A percentile compares a stretch with the other conserved stretches of the same genome.
These are phyloP conservation scores for Upupa epops DNA, from an alignment of 2,113 vertebrate species.

Conservation along the genomic window DNA sequence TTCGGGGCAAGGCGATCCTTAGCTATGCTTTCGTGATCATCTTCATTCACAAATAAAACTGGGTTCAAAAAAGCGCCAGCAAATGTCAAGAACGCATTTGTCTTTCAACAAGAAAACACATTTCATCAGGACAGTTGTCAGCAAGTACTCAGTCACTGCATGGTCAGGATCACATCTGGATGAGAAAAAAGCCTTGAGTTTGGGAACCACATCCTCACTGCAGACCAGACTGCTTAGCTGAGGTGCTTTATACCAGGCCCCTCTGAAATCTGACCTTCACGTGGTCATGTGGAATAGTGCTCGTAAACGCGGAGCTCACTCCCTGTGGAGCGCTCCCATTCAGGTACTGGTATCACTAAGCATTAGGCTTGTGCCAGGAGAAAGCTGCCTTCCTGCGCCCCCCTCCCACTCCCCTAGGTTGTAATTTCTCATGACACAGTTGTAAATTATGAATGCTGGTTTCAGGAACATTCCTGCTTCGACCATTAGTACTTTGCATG, in stretches of 20 bases:
- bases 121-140: not conserved
- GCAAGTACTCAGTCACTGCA: not conserved
- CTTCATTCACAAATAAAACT: not conserved
- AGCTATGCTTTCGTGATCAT: not conserved
- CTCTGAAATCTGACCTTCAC: not conserved
- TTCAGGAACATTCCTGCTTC: not conserved
- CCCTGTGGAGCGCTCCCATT: not conserved
- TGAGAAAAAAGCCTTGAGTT: not conserved
- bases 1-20: not conserved
- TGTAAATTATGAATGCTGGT: not conserved
- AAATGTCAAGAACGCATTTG: constrained; percentile 8
- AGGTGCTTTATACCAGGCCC: not conserved
- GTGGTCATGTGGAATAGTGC: not conserved
- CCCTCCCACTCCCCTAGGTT: not conserved
- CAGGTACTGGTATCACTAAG: not conserved
- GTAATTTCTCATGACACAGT: not conserved
- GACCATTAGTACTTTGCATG: not conserved
- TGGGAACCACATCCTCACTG: not conserved
- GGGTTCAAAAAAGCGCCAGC: not conserved
- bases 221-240: not conserved
- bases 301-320: not conserved
- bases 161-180: not conserved
- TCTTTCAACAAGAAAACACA: not conserved
- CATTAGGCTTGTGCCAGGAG: not conserved
- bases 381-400: not conserved